A percentile compares a stretch with the other conserved stretches of the same genome.
phyloP scores from a whole-genome alignment of 2,888 invertebrate species.

The Blera fallax region DNA sequence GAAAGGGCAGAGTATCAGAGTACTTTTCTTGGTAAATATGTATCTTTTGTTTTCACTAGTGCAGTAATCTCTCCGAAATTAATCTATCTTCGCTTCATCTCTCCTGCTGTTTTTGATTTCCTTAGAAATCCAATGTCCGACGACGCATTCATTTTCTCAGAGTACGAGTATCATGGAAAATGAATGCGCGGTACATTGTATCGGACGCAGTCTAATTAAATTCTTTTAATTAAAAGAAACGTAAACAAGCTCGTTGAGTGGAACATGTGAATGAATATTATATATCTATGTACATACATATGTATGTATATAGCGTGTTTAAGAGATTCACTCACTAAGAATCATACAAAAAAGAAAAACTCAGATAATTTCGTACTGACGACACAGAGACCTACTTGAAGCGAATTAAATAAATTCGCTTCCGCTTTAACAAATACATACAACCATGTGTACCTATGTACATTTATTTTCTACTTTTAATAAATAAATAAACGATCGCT shows the following conservation, averaged over 20 bases:
- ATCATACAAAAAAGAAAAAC: not conserved
- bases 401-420: conserved; percentile 22
- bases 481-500: not conserved
- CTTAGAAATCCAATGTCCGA: not conserved
- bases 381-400: not conserved
- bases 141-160: not conserved
- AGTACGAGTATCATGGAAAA: not conserved
- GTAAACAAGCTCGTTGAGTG: conserved; percentile 33
- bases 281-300: not conserved
- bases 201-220: conserved; percentile 38
- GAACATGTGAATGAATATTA: conserved; percentile 34
- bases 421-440: conserved; percentile 10
- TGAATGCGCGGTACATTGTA: not conserved
- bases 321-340: conserved; percentile 24
- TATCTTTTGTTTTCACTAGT: not conserved
- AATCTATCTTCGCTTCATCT: not conserved
- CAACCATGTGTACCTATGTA: too few relatives aligned
- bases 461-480: not conserved
- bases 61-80: not conserved
- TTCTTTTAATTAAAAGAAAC: conserved; percentile 29
- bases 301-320: not conserved
- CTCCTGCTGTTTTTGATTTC: not conserved
- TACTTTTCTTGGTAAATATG: not conserved
- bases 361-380: not conserved
- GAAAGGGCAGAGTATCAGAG: not conserved